These are phyloP conservation scores for Brachionus koreanus DNA, from an alignment of 1,140 invertebrate species.

Conservation along the genomic window DNA sequence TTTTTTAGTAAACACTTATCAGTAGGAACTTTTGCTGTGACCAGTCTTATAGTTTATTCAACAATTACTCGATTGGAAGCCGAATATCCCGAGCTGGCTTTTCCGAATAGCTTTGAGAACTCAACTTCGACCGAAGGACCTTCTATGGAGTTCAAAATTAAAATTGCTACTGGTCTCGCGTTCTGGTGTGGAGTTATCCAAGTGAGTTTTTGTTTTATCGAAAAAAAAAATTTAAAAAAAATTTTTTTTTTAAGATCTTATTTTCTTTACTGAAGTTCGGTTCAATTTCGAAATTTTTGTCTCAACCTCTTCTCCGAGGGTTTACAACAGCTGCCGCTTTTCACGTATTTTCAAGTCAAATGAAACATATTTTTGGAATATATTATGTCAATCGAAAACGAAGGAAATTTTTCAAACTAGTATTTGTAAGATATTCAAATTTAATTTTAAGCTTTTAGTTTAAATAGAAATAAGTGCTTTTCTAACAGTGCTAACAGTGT, in stretches of 20 bases:
- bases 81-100: not conserved
- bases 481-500: no score
- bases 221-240: not conserved
- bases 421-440: not conserved
- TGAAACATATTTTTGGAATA: conserved; percentile 58
- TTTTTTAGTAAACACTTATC: conserved; percentile 48
- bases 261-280: conserved; percentile 50
- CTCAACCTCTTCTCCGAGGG: conserved; percentile 60
- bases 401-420: conserved; percentile 1
- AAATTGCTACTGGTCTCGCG: conserved; percentile 23
- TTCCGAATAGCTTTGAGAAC: not conserved
- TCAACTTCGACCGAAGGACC: not conserved
- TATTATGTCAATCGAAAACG: conserved; percentile 2
- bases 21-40: conserved; percentile 50
- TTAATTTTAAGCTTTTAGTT: not conserved
- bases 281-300: conserved; percentile 59
- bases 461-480: not conserved
- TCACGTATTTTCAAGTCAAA: conserved; percentile 61
- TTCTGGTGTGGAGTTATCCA: conserved; percentile 47
- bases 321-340: conserved; percentile 61
- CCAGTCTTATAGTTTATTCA: conserved; percentile 47
- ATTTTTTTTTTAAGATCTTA: not conserved
- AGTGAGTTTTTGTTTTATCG: conserved; percentile 54
- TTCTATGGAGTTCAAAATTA: not conserved
- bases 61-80: conserved; percentile 10